Conservation (phyloP, 2,888 invertebrate species). For the Sipha maydis region DNA sequence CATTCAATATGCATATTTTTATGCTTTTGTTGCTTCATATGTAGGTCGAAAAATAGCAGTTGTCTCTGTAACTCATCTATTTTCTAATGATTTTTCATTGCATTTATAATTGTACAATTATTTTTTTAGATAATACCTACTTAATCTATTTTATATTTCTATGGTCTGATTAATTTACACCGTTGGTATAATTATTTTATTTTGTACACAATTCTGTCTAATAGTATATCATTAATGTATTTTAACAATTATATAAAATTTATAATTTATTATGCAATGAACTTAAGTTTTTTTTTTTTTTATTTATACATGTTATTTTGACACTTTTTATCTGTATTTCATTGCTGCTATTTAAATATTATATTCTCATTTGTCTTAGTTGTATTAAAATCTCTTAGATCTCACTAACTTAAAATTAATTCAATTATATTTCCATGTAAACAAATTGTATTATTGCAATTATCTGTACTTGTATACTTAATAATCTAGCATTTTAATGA, state of each 20-base stretch:
- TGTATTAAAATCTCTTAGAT: slow-evolving; percentile 40
- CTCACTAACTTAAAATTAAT: slow-evolving; percentile 40
- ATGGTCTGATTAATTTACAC: slow-evolving; percentile 39
- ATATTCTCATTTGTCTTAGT: slow-evolving; percentile 9
- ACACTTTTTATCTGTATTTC: neutral
- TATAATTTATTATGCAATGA: neutral
- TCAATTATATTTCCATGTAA: slow-evolving; percentile 31
- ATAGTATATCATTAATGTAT: slow-evolving; percentile 27
- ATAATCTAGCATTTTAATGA: slow-evolving; percentile 33
- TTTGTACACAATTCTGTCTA: neutral
- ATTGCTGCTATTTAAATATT: slow-evolving; percentile 15
- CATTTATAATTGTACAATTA: slow-evolving; percentile 20
- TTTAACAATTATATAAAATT: slow-evolving; percentile 15
- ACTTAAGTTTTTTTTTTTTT: neutral
- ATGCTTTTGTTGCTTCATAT: neutral
- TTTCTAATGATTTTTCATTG: slow-evolving; percentile 7
- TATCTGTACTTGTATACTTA: slow-evolving; percentile 16
- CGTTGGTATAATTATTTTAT: neutral
- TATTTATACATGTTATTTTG: neutral
- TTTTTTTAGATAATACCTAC: slow-evolving; percentile 7
- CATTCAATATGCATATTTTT: neutral
- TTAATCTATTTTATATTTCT: slow-evolving; percentile 18
- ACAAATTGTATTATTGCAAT: slow-evolving; percentile 43
- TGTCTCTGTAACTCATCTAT: neutral
- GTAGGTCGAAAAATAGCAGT: neutral